A percentile compares a stretch with the other conserved stretches of the same genome.
Evolutionary conservation across 2,113 vertebrate species (phyloP).

Genomic region (Mus musculus): DNA sequence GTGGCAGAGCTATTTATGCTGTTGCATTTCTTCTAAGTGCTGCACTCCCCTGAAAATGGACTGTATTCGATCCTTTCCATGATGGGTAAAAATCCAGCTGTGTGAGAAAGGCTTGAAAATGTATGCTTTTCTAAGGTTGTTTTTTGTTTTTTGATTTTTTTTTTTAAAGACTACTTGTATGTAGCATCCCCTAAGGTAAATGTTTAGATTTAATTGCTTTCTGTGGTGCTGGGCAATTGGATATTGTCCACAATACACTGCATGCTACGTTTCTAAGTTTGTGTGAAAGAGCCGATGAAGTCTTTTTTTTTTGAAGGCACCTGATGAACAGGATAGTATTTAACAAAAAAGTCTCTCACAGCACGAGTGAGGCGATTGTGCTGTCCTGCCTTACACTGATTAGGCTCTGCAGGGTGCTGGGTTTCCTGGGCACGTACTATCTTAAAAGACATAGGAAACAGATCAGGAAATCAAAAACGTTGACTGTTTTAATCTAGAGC

Average conservation of each 20-base stretch:
- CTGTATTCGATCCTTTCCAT: not conserved
- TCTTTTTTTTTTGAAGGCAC: not conserved
- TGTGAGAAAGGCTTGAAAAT: constrained; percentile 25
- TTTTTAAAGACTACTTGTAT: constrained; percentile 27
- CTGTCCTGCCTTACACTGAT: constrained; percentile 6
- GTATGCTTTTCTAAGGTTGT: not conserved
- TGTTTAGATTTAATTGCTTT: constrained; percentile 76
- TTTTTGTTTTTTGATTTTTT: not conserved
- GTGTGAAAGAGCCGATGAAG: constrained; percentile 41
- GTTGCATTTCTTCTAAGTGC: not conserved
- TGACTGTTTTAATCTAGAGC: not conserved
- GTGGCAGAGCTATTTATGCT: not conserved
- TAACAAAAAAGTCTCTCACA: not conserved
- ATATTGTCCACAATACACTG: not conserved
- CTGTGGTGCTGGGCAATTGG: constrained; percentile 61
- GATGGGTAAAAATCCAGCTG: constrained; percentile 44
- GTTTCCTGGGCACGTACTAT: not conserved
- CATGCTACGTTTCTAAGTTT: constrained; percentile 36
- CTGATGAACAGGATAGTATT: not conserved
- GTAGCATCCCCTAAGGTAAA: constrained; percentile 65
- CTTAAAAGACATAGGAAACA: constrained; percentile 54
- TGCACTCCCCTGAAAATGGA: not conserved
- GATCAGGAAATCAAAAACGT: not conserved
- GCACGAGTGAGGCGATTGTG: not conserved
- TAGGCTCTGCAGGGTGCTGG: not conserved